Evolutionary conservation across 2,888 invertebrate genomes (phyloP).

Genomic region (Synergus umbraculus): DNA sequence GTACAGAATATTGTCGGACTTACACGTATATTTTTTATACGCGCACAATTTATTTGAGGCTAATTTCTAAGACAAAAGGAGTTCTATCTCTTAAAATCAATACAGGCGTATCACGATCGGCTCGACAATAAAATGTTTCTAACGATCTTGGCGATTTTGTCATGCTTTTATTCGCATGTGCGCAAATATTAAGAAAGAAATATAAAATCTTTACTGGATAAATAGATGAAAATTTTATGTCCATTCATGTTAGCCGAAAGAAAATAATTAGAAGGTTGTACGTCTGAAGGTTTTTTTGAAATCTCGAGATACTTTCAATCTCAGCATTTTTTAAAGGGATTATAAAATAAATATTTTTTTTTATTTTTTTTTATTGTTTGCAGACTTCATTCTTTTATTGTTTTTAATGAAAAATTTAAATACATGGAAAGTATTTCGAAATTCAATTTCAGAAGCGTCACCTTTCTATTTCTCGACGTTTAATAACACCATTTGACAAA

Average conservation of each 20-base stretch:
- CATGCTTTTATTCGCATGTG: conserved; percentile 19
- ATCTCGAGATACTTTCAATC: neutral
- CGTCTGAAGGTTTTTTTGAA: neutral
- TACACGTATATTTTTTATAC: conserved; percentile 36
- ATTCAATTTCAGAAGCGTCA: neutral
- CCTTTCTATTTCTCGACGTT: neutral
- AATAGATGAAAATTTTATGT: neutral
- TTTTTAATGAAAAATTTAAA: neutral
- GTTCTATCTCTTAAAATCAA: conserved; percentile 30
- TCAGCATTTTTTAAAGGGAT: neutral
- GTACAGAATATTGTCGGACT: conserved; percentile 34
- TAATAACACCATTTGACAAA: neutral
- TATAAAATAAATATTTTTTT: neutral
- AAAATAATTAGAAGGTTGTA: conserved; percentile 11
- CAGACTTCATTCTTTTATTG: neutral
- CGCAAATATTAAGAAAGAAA: neutral
- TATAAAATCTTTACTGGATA: neutral
- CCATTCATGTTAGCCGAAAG: neutral
- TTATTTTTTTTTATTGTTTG: neutral
- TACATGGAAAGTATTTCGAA: neutral
- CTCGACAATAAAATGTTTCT: conserved; percentile 40
- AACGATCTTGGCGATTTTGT: conserved; percentile 16
- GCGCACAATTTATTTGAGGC: conserved; percentile 31
- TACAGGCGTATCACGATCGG: conserved; percentile 38
- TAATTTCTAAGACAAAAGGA: conserved; percentile 27